Base-by-base conservation (phyloP, 2,797 vertebrate species). In the Megalops cyprinoides region DNA sequence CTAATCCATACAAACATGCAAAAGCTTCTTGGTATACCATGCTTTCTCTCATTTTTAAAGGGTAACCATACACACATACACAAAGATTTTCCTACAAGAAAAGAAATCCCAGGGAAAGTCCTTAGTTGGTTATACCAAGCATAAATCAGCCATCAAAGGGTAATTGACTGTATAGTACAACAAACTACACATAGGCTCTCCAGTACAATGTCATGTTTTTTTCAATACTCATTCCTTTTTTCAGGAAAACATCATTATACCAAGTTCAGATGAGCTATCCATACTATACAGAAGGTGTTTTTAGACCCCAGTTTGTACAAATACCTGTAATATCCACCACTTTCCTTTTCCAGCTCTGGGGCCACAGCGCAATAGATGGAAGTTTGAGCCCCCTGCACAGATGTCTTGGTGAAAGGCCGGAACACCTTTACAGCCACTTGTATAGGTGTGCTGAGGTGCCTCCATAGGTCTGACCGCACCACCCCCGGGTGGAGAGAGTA, bases 401-500 rank as follows among this genome's bases (percentile, higher is more conserved):
- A 86, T 8, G 93, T 94, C 87, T 95, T 95, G 76, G 91, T 94
- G 82, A 94, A 95, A 44, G 93, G 82, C 78, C 89, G 86, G 77
- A 93, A 91, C 75, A 95, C 85, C 82, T 93, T 93, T 65, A 94
- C 87, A 0, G 92, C 93, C 74, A 92, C 78, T 84, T 94, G 94
- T 79, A 93, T 89, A 2, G 90, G 90, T 55, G 87, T 88, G 85
- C 91, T 91, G 84, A 95, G 91, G 84, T 95, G 93, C 78, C 95
- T 88, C 90, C 92, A 94, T 69, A 95, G 88, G 77, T 95, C 94
- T 1, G 95, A 93, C 85, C 91, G 92, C 74, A 95, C 95, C 87
- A 95, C 93, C 4, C 95, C 95, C 0, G 95, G 95, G 83, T 95
- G 95, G 20, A 95, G 86, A 14, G 93, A 91, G 84, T 94, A 95